Evolutionary conservation across 2,113 vertebrate genomes (phyloP).

Genomic region (Sinocyclocheilus maitianheensis): DNA sequence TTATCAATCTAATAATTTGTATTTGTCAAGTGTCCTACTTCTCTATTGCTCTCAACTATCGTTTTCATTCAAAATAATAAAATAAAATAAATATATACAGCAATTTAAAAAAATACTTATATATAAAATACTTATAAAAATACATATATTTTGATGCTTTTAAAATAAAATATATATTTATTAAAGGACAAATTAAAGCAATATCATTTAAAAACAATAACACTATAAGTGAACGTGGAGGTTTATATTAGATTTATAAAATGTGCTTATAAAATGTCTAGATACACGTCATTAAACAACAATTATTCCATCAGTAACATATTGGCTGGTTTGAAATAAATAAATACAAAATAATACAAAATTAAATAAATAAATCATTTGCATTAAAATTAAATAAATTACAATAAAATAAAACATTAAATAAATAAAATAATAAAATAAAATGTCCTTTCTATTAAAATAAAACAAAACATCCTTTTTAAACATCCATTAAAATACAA

Average conservation of each 20-base stretch:
- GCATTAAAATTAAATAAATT: neutral
- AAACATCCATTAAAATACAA: too few relatives aligned
- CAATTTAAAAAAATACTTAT: neutral
- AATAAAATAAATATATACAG: neutral
- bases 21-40: neutral
- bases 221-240: neutral
- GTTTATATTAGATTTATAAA: neutral
- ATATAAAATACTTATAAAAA: too few relatives aligned
- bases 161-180: neutral
- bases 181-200: neutral
- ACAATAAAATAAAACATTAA: neutral
- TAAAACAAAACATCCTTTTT: too few relatives aligned
- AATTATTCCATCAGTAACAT: too few relatives aligned
- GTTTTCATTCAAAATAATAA: neutral
- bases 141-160: neutral
- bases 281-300: neutral
- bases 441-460: too few relatives aligned
- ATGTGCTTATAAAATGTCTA: neutral
- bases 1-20: neutral
- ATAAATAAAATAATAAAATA: neutral
- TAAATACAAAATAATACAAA: neutral
- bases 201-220: neutral
- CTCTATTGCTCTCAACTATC: neutral
- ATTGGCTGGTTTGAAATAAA: too few relatives aligned
- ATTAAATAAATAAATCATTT: too few relatives aligned